phyloP scores from a whole-genome alignment of 1,140 invertebrate species.

The Antheraea pernyi region DNA sequence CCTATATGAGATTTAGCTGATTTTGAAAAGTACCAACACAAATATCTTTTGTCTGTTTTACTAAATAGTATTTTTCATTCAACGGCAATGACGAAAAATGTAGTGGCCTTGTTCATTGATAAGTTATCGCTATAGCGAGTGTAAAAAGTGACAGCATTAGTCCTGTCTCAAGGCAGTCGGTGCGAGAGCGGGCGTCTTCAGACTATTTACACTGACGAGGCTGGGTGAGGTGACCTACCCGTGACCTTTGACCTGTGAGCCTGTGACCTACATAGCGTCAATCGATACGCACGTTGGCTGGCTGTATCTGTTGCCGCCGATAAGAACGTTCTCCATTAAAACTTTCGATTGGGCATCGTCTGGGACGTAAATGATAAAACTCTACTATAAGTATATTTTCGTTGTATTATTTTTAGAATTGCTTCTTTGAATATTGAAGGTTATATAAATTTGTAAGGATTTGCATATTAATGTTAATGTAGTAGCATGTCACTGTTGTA shows the following conservation, averaged over 20 bases:
- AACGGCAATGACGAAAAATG: not conserved
- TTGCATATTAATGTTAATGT: too few species aligned
- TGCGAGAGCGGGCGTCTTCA: conserved; percentile 16
- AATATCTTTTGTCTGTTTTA: too few species aligned
- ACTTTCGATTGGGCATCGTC: conserved; percentile 29
- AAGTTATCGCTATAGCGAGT: not conserved
- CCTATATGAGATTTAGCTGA: too few species aligned
- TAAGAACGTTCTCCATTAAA: conserved; percentile 35
- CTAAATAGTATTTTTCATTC: not conserved
- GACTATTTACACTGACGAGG: conserved; percentile 35
- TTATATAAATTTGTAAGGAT: too few species aligned
- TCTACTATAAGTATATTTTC: conserved; percentile 20
- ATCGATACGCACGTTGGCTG: conserved; percentile 52
- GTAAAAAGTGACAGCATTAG: not conserved
- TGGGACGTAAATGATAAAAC: conserved; percentile 19
- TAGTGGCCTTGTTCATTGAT: not conserved
- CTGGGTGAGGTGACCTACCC: conserved; percentile 56
- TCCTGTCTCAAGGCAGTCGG: conserved; percentile 4
- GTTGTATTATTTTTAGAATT: not conserved
- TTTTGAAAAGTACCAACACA: too few species aligned
- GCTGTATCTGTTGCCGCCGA: conserved; percentile 29
- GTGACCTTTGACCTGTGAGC: conserved; percentile 70
- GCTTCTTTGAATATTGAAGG: too few species aligned
- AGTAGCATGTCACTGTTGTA: too few species aligned
- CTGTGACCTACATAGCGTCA: conserved; percentile 61